Base-by-base conservation (phyloP, 1,140 invertebrate genomes). In the Magallana angulata region DNA sequence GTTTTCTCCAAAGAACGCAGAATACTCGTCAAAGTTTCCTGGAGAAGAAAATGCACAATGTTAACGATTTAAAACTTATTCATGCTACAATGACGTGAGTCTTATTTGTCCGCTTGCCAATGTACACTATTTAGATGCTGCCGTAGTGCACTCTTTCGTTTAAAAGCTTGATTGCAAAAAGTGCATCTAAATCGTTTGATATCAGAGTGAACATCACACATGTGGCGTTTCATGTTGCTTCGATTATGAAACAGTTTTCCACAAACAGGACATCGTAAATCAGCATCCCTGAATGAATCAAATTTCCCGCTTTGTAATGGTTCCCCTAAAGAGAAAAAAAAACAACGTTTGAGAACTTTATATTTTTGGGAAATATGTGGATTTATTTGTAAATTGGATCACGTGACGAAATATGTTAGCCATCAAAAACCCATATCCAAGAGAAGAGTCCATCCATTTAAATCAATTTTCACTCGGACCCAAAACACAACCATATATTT, bases 131-230 rank as follows among this genome's bases (percentile, higher is more conserved):
- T 14, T 9, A 57, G 18, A 58, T 82, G 81, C 14, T 82, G 81
- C 16, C 18, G 56, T 56, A 82, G 36, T 16, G 57, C 81, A 82
- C 57, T 56, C 57, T 82, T 82, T n/a, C 81, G 81, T 58, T 82
- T 82, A 30, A 82, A 82, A 82, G 81, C 12, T 58, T 82, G 56
- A 16, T 82, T n/a, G 57, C 81, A 82, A 82, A 82, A 11, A 82
- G 48, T 18, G 16, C 81, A 82, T 58, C 57, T n/a, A 30, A 82
- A 82, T 18, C 36, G 81, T 57, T 56, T 82, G 9, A n/a, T 18
- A 57, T 82, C 48, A 30, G 81, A 82, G 36, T 82, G 81, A 82
- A 58, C 18, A 58, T 57, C 81, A 82, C 6, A 14, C 36, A 57
- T n/a, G 57, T 82, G 81, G 9, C 81, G 48, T 58, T n/a, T 82